These are phyloP conservation scores for Abscondita cerata DNA, from an alignment of 2,888 invertebrate genomes.

Conservation along the genomic window DNA sequence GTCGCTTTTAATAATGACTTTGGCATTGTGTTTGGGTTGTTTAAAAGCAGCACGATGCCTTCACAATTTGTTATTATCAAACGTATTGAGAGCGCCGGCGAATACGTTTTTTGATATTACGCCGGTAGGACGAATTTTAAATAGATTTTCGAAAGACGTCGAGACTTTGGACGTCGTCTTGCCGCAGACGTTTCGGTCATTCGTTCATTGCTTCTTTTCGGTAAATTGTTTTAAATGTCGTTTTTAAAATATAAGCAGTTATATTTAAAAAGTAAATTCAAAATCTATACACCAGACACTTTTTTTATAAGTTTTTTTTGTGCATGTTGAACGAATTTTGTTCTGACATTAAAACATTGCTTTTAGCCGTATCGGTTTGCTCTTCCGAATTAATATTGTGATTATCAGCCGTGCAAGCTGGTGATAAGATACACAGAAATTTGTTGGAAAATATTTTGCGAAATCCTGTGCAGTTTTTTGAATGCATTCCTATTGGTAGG, in stretches of 20 bases:
- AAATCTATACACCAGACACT: not conserved
- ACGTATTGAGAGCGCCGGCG: slow-evolving; percentile 72
- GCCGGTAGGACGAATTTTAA: slow-evolving; percentile 79
- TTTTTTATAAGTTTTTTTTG: not conserved
- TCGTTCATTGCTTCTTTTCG: slow-evolving; percentile 71
- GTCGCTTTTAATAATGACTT: slow-evolving; percentile 70
- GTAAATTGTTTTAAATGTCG: slow-evolving; percentile 52
- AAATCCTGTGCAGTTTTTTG: slow-evolving; percentile 74
- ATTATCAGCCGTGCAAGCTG: slow-evolving; percentile 67
- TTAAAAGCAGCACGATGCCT: slow-evolving; percentile 68
- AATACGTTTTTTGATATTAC: slow-evolving; percentile 82
- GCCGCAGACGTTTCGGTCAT: slow-evolving; percentile 74
- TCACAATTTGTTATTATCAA: slow-evolving; percentile 69
- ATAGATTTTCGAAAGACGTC: slow-evolving; percentile 79
- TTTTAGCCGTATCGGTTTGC: slow-evolving; percentile 60
- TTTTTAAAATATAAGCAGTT: slow-evolving; percentile 10
- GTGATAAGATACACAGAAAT: slow-evolving; percentile 64
- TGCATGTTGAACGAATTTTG: not conserved
- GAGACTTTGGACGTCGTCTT: slow-evolving; percentile 75
- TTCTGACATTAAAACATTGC: slow-evolving; percentile 40
- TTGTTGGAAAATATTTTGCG: slow-evolving; percentile 66
- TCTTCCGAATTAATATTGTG: slow-evolving; percentile 65
- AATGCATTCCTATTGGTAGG: slow-evolving; percentile 72
- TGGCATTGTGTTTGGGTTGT: slow-evolving; percentile 72
- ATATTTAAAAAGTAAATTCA: slow-evolving; percentile 5